phyloP scores from a whole-genome alignment of 2,888 invertebrate species.

The Geophilus truncorum region DNA sequence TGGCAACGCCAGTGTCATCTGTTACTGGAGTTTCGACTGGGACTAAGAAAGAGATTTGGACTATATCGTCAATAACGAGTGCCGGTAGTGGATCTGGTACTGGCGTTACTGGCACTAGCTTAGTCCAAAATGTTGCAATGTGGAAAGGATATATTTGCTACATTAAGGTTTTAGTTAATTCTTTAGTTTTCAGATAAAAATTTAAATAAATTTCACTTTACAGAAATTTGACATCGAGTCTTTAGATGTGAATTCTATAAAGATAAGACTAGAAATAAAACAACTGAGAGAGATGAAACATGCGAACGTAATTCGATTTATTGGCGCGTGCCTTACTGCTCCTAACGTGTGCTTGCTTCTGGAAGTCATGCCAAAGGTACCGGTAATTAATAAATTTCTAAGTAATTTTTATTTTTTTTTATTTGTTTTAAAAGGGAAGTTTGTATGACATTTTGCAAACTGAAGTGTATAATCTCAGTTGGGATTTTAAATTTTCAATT shows the following conservation, averaged over 20 bases:
- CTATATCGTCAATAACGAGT: too few relatives aligned
- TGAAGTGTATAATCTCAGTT: not conserved
- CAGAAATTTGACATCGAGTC: not conserved
- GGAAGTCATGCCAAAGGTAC: too few relatives aligned
- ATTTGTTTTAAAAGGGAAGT: not conserved
- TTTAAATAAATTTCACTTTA: not conserved
- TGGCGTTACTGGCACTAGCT: too few relatives aligned
- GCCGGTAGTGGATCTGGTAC: too few relatives aligned
- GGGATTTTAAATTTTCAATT: constrained; percentile 28
- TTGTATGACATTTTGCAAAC: too few relatives aligned
- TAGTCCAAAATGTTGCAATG: too few relatives aligned
- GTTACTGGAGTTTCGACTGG: too few relatives aligned
- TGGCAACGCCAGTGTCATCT: not conserved
- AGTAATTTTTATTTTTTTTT: too few relatives aligned
- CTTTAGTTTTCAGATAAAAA: not conserved
- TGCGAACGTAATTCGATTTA: not conserved
- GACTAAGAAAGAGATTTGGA: too few relatives aligned
- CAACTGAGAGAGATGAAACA: not conserved
- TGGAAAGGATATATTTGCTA: not conserved
- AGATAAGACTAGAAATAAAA: not conserved
- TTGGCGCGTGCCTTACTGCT: not conserved
- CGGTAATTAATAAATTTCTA: too few relatives aligned
- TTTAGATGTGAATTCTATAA: not conserved
- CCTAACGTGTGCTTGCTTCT: too few relatives aligned
- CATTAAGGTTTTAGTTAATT: not conserved